phyloP scores from a whole-genome alignment of 2,113 vertebrate species.

The Podarcis raffonei region DNA sequence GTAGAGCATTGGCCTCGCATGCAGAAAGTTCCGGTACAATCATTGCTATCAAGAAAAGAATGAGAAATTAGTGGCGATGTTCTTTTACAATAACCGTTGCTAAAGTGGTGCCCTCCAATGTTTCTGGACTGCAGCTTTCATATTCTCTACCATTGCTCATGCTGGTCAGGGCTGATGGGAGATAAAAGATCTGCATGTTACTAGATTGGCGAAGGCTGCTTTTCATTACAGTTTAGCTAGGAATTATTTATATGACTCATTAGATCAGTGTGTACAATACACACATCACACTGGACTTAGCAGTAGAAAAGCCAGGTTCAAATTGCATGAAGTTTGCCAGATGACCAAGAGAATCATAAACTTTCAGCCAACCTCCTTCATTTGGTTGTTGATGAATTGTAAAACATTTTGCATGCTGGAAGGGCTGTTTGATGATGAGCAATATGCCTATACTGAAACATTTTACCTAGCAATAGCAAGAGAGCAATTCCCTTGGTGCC shows the following conservation, averaged over 20 bases:
- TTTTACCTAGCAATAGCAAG: background rate
- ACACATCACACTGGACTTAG: background rate
- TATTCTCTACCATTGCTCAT: no score
- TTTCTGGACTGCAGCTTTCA: no score
- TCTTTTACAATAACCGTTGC: no score
- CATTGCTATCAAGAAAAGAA: no score
- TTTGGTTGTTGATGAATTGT: background rate
- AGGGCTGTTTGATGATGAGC: background rate
- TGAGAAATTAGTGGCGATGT: background rate
- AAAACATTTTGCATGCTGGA: background rate
- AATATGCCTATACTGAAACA: background rate
- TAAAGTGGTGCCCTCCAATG: no score
- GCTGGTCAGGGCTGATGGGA: no score
- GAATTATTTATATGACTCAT: background rate
- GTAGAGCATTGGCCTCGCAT: no score
- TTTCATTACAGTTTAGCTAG: no score
- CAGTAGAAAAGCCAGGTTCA: background rate
- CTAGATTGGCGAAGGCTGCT: no score
- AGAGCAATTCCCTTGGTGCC: background rate
- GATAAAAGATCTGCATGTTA: no score
- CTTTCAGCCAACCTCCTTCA: background rate
- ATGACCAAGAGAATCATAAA: background rate
- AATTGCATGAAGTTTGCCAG: background rate
- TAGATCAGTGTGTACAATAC: background rate
- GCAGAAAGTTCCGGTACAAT: no score